Evolutionary conservation across 2,888 invertebrate species (phyloP).

Genomic region (Atethmia centrago): DNA sequence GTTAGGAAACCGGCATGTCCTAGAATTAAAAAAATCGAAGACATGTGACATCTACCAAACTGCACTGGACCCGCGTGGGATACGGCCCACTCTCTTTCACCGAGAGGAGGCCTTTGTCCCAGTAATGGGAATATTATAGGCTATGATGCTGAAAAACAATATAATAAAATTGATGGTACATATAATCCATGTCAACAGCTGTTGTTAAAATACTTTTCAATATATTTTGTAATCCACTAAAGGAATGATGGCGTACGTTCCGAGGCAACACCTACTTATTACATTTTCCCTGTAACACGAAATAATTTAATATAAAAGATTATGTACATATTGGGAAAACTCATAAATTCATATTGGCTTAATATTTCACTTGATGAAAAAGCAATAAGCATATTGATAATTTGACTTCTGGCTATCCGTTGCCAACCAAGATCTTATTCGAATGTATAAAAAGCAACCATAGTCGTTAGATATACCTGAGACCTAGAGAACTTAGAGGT

Average conservation of each 20-base stretch:
- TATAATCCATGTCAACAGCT: background rate
- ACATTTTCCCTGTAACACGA: background rate
- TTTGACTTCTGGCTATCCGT: background rate
- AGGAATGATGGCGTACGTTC: background rate
- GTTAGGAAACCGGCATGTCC: too few relatives aligned
- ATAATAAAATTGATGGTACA: background rate
- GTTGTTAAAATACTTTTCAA: background rate
- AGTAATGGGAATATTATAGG: too few relatives aligned
- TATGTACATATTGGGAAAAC: background rate
- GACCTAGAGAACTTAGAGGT: background rate
- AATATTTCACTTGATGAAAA: constrained; percentile 1
- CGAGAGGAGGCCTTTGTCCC: too few relatives aligned
- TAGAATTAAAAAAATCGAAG: too few relatives aligned
- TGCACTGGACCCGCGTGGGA: too few relatives aligned
- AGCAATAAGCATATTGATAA: background rate
- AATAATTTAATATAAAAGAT: constrained; percentile 14
- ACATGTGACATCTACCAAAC: too few relatives aligned
- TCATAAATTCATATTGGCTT: constrained; percentile 4
- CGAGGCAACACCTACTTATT: background rate
- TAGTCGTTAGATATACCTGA: background rate
- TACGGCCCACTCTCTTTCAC: too few relatives aligned
- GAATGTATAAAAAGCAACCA: background rate
- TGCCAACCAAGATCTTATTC: background rate
- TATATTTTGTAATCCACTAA: background rate
- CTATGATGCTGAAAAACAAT: too few relatives aligned